Evolutionary conservation across 2,888 invertebrate species (phyloP).

Genomic region (Lissonota sp.): DNA sequence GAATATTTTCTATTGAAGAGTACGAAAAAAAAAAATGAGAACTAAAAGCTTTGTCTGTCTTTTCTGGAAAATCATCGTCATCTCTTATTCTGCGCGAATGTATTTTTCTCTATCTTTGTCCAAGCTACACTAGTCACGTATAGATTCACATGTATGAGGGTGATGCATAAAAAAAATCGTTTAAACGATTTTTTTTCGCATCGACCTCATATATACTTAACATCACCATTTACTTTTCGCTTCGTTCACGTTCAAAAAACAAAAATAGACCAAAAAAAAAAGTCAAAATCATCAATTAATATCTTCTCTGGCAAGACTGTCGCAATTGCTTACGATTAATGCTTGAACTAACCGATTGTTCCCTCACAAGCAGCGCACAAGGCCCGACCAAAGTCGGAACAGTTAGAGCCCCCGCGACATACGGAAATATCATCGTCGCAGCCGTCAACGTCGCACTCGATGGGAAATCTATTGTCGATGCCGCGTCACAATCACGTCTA

Average conservation of each 20-base stretch:
- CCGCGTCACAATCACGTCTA: slow-evolving; percentile 75
- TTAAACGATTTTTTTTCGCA: too few relatives aligned
- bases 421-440: slow-evolving; percentile 71
- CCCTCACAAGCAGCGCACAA: slow-evolving; percentile 79
- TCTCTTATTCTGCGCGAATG: slow-evolving; percentile 39
- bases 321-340: slow-evolving; percentile 75
- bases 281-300: slow-evolving; percentile 23
- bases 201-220: too few relatives aligned
- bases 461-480: slow-evolving; percentile 81
- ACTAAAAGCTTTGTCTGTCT: slow-evolving; percentile 48
- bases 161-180: too few relatives aligned
- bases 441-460: slow-evolving; percentile 80
- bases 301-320: neutral
- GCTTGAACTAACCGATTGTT: slow-evolving; percentile 76
- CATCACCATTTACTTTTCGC: too few relatives aligned
- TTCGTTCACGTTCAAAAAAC: neutral
- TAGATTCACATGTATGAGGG: too few relatives aligned
- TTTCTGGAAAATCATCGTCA: slow-evolving; percentile 26
- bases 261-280: too few relatives aligned
- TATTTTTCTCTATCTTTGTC: slow-evolving; percentile 25
- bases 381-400: slow-evolving; percentile 82
- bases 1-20: neutral
- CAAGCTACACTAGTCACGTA: neutral
- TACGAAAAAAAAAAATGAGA: neutral
- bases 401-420: slow-evolving; percentile 77